Conservation (phyloP, 1,140 invertebrate genomes). For the Grapholita molesta region DNA sequence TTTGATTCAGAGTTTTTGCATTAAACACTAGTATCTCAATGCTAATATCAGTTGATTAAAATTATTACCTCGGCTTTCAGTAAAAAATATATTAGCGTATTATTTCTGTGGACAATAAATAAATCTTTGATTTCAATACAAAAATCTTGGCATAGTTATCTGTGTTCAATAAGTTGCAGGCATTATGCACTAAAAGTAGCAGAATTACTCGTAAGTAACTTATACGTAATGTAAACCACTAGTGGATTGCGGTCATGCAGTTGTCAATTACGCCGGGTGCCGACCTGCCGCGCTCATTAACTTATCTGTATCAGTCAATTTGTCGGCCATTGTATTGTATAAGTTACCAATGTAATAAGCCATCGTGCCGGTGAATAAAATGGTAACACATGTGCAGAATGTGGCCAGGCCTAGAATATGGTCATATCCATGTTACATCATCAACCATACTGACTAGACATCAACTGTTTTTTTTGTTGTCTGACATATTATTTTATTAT, state of each 20-base stretch:
- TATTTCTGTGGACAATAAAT: too few species aligned
- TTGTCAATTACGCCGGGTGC: not conserved
- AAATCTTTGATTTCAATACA: too few species aligned
- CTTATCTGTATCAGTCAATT: constrained; percentile 12
- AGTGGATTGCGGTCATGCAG: not conserved
- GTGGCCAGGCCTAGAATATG: not conserved
- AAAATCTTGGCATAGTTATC: not conserved
- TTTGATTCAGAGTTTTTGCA: too few species aligned
- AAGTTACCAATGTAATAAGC: not conserved
- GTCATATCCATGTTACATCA: not conserved
- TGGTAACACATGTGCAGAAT: not conserved
- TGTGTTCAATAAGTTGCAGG: not conserved
- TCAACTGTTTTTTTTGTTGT: too few species aligned
- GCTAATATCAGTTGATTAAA: too few species aligned
- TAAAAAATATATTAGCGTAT: too few species aligned
- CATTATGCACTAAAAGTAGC: not conserved
- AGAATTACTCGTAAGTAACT: not conserved
- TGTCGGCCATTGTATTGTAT: constrained; percentile 1
- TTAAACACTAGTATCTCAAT: too few species aligned
- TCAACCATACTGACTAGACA: not conserved
- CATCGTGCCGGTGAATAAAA: not conserved
- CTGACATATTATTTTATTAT: too few species aligned
- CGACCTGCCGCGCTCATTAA: not conserved
- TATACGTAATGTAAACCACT: not conserved
- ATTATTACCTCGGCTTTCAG: too few species aligned